phyloP scores from a whole-genome alignment of 35 echinoderm and acorn worm genomes.

The Diadema setosum region DNA sequence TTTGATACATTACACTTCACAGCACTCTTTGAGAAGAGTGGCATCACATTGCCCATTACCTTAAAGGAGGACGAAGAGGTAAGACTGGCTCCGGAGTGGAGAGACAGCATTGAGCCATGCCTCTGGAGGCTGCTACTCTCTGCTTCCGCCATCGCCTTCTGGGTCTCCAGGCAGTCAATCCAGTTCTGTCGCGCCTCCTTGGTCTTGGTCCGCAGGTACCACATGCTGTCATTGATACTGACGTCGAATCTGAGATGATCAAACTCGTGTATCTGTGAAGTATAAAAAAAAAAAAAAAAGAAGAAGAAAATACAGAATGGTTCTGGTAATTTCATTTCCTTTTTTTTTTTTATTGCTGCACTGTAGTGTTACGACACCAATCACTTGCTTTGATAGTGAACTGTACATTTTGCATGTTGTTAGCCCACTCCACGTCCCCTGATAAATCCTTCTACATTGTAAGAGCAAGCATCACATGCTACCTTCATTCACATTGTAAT shows the following conservation, averaged over 20 bases:
- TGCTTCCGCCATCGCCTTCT: constrained; percentile 63
- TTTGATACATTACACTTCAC: too few relatives aligned
- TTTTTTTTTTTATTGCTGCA: too few relatives aligned
- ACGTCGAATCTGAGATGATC: constrained; percentile 95
- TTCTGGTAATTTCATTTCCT: too few relatives aligned
- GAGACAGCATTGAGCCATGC: constrained; percentile 89
- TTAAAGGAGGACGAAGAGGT: constrained; percentile 96
- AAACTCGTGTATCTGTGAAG: constrained; percentile 72
- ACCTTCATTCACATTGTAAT: too few relatives aligned
- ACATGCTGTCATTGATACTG: constrained; percentile 90
- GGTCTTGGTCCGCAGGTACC: constrained; percentile 81
- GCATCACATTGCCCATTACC: constrained; percentile 49
- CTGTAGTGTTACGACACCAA: too few relatives aligned
- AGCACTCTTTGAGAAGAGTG: too few relatives aligned
- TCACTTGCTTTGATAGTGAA: too few relatives aligned
- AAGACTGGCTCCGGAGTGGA: constrained; percentile 77
- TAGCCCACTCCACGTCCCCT: too few relatives aligned
- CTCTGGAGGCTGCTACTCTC: constrained; percentile 57
- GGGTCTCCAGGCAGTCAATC: constrained; percentile 87
- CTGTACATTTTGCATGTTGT: too few relatives aligned
- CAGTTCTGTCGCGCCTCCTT: constrained; percentile 71
- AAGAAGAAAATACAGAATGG: too few relatives aligned
- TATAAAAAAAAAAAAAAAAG: neutral
- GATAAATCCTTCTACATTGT: too few relatives aligned
- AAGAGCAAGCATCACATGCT: too few relatives aligned